Conservation (phyloP, 2,888 invertebrate species). For the Agrochola litura region DNA sequence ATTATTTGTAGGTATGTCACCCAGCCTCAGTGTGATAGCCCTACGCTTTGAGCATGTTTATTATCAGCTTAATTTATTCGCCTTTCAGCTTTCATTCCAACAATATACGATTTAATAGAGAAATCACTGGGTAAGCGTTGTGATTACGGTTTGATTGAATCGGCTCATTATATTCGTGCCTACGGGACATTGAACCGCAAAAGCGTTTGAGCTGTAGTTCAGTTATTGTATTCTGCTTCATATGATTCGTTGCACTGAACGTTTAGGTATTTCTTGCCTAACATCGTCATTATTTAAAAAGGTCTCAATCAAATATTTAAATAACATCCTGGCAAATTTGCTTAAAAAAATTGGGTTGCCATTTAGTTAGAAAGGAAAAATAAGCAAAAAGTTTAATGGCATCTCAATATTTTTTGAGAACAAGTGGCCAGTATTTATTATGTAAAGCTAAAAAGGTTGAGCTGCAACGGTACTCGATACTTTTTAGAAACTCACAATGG, state of each 20-base stretch:
- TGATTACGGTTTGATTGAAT: constrained; percentile 21
- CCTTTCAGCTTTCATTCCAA: neutral
- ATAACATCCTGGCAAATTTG: neutral
- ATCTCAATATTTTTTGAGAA: neutral
- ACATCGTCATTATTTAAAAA: neutral
- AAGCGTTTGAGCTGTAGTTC: neutral
- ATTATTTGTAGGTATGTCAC: neutral
- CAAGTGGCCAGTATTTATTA: neutral
- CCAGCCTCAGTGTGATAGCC: neutral
- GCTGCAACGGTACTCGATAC: neutral
- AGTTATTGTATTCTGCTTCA: neutral
- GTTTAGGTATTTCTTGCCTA: neutral
- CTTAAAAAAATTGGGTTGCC: no score
- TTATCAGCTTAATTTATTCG: constrained; percentile 4
- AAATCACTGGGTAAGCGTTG: constrained; percentile 9
- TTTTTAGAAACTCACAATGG: neutral
- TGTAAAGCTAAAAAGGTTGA: neutral
- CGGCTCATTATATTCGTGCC: neutral
- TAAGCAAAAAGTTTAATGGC: neutral
- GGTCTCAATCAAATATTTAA: neutral
- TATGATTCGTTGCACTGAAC: neutral
- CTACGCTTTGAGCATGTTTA: constrained; percentile 9
- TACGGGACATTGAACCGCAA: neutral
- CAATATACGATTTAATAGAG: constrained; percentile 14
- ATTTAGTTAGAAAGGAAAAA: neutral